These are phyloP conservation scores for Artibeus jamaicensis DNA, from an alignment of 2,797 vertebrate genomes.

Conservation along the genomic window DNA sequence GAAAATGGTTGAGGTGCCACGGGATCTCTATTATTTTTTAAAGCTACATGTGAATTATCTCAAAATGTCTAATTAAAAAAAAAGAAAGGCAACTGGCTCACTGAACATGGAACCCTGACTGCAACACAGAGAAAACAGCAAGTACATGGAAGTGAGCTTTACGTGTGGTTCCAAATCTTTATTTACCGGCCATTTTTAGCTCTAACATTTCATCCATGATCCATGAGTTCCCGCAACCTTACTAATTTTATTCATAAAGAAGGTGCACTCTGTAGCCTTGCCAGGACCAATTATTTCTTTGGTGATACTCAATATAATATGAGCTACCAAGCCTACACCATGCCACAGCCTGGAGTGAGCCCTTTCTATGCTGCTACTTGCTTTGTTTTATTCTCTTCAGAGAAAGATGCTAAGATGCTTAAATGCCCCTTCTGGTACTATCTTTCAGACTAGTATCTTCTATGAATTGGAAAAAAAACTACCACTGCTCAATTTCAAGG, in stretches of 20 bases:
- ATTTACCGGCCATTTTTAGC: conserved; percentile 28
- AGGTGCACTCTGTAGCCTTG: conserved; percentile 40
- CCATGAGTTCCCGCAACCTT: conserved; percentile 48
- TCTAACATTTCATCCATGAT: neutral
- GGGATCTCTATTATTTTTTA: neutral
- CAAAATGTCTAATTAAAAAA: neutral
- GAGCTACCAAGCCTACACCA: conserved; percentile 24
- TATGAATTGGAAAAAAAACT: neutral
- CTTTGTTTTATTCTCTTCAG: conserved; percentile 18
- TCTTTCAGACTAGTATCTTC: neutral
- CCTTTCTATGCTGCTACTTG: conserved; percentile 10
- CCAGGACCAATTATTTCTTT: conserved; percentile 75
- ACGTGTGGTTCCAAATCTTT: neutral
- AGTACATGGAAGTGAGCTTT: conserved; percentile 29
- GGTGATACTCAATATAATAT: neutral
- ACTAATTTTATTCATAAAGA: conserved; percentile 64
- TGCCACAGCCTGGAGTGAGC: neutral
- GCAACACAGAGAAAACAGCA: neutral
- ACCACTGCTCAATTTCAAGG: neutral
- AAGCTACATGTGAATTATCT: neutral
- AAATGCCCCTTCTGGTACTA: neutral
- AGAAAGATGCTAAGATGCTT: neutral
- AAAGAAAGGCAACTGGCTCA: neutral
- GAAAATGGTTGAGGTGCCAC: neutral
- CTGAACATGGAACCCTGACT: neutral